These are phyloP conservation scores for Numenius arquata DNA, from an alignment of 2,113 vertebrate genomes.

Conservation along the genomic window DNA sequence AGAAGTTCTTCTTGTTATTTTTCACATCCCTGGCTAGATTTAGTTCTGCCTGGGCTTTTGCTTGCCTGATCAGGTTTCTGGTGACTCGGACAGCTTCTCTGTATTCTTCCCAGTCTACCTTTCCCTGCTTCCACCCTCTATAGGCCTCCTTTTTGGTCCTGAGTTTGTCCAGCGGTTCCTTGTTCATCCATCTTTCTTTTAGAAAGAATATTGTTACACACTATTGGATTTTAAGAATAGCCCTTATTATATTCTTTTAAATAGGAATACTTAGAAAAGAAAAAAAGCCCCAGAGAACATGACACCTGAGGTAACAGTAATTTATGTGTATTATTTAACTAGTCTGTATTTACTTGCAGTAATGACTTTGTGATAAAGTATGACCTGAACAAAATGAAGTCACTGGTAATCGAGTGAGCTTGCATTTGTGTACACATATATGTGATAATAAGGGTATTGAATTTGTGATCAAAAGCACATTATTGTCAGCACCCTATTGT, in stretches of 20 bases:
- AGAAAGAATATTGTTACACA: not conserved
- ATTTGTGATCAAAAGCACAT: not conserved
- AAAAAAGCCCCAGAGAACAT: not conserved
- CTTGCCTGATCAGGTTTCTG: no score
- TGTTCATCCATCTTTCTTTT: no score
- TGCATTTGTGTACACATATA: not conserved
- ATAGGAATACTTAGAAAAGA: slow-evolving; percentile 50
- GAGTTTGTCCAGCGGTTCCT: no score
- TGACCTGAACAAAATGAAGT: not conserved
- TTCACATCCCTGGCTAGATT: no score
- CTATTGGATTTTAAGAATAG: not conserved
- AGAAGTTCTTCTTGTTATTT: no score
- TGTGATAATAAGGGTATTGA: not conserved
- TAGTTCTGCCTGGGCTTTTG: no score
- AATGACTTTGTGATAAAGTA: not conserved
- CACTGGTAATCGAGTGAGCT: not conserved
- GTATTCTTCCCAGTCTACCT: no score
- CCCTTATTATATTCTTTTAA: not conserved
- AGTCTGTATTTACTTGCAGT: not conserved
- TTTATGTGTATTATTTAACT: not conserved
- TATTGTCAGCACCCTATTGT: not conserved
- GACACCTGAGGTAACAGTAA: slow-evolving; percentile 44
- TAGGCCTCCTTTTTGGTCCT: no score
- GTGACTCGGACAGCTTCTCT: no score
- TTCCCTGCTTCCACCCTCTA: no score